These are phyloP conservation scores for Trichonephila clavipes DNA, from an alignment of 1,140 invertebrate genomes.

Conservation along the genomic window DNA sequence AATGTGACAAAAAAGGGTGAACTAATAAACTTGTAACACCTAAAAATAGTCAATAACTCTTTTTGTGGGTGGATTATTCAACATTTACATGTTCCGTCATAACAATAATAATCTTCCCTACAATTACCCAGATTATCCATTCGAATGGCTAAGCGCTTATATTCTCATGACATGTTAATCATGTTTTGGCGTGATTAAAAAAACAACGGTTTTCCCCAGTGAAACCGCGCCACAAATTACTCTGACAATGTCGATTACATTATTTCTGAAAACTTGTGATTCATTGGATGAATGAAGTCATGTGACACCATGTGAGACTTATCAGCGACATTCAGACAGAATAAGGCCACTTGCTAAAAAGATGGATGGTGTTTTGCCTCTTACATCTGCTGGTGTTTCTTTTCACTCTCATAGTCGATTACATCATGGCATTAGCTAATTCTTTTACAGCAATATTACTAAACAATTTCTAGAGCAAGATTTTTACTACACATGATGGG, in stretches of 20 bases:
- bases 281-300: constrained; percentile 1
- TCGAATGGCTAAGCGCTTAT: neutral
- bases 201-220: constrained; percentile 8
- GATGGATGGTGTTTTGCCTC: neutral
- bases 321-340: neutral
- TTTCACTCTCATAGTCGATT: neutral
- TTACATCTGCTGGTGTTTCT: neutral
- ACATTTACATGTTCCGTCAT: too few species aligned
- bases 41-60: too few species aligned
- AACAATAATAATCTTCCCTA: too few species aligned
- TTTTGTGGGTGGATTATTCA: too few species aligned
- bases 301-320: neutral
- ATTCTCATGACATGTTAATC: neutral
- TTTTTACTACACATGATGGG: too few species aligned
- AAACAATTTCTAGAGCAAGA: too few species aligned
- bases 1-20: too few species aligned
- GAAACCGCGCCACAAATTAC: neutral
- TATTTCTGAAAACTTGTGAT: neutral
- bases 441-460: too few species aligned
- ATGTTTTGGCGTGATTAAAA: neutral
- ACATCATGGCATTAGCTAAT: too few species aligned
- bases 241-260: neutral
- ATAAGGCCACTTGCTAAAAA: constrained; percentile 4
- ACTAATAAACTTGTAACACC: too few species aligned
- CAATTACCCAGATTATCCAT: too few species aligned